Conservation (phyloP, 2,797 vertebrate genomes). For the Hippocampus kuda region DNA sequence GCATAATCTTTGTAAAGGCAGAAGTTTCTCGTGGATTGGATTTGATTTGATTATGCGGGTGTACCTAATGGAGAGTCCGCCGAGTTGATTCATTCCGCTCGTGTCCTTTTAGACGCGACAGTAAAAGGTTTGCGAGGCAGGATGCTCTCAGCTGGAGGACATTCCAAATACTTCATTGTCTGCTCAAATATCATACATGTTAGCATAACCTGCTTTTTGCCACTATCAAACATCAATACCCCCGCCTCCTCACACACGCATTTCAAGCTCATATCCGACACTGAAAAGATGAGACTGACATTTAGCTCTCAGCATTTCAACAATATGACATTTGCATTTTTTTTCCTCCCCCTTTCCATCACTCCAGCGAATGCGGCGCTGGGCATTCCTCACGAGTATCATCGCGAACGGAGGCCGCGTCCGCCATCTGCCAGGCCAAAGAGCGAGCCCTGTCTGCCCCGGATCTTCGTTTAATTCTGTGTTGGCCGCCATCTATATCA, state of each 20-base stretch:
- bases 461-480: slow-evolving; percentile 51
- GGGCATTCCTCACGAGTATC: slow-evolving; percentile 7
- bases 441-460: slow-evolving; percentile 29
- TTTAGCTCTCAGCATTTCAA: slow-evolving; percentile 60
- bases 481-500: slow-evolving; percentile 61
- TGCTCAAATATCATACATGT: slow-evolving; percentile 63
- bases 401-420: slow-evolving; percentile 41
- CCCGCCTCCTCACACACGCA: slow-evolving; percentile 28
- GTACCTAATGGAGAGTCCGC: background rate
- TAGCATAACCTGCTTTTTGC: slow-evolving; percentile 51
- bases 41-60: background rate
- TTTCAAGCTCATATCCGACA: slow-evolving; percentile 56
- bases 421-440: slow-evolving; percentile 21
- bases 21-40: background rate
- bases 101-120: background rate
- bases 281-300: slow-evolving; percentile 55
- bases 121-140: slow-evolving; percentile 2
- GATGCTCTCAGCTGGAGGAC: slow-evolving; percentile 4
- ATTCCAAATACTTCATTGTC: slow-evolving; percentile 11
- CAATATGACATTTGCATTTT: slow-evolving; percentile 65
- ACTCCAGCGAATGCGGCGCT: background rate
- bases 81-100: background rate
- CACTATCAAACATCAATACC: slow-evolving; percentile 36
- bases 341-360: slow-evolving; percentile 16
- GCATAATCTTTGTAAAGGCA: background rate